Evolutionary conservation across 2,113 vertebrate genomes (phyloP), one percentile per base, ranked within the genome.

Genomic region (Salvelinus fontinalis): DNA sequence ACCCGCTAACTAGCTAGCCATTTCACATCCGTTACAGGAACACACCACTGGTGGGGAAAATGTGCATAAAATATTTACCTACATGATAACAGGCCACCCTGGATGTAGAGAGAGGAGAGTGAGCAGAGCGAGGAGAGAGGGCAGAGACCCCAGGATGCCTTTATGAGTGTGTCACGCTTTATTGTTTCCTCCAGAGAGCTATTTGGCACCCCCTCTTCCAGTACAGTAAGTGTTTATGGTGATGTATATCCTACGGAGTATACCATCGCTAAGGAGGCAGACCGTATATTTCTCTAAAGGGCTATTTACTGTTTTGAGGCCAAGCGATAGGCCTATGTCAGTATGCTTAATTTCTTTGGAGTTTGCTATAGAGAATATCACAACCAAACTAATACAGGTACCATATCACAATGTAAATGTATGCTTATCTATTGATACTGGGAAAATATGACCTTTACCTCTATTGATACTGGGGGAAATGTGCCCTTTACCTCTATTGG

Each of bases 171-270:
- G 84, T 84, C 74, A 75, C 76, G 80, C 82, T 90, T 84, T 87
- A 86, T 84, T 66, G 44, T 74, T 80, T 84, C 51, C 12, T 78
- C 70, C 14, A 54, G 76, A 78, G 81, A 84, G 76, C 73, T 70
- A 81, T 83, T 87, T 89, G 87, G 77, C 86, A 79, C 67, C 20
- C 51, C 49, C 16, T 5, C 83, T 76, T 77, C 66, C 78, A 80
- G 78, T 83, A 75, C 75, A 82, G 83, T 90, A 88, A 88, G 90
- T 89, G 85, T 92, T 91, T 90, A 89, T 78, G 14, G 82, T 88
- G 82, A 84, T 87, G 86, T 80, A 80, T 79, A 76, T 80, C 74
- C 75, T 70, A 54, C 54, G 84, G 85, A 68, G 29, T 84, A 44
- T 44, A 44, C 9, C 39, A 44, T 3, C 2, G 9, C 39, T 64